Percentiles rank a stretch among this genome's conserved stretches.
phyloP scores from a whole-genome alignment of 2,888 invertebrate genomes.

The Cetonia aurata region DNA sequence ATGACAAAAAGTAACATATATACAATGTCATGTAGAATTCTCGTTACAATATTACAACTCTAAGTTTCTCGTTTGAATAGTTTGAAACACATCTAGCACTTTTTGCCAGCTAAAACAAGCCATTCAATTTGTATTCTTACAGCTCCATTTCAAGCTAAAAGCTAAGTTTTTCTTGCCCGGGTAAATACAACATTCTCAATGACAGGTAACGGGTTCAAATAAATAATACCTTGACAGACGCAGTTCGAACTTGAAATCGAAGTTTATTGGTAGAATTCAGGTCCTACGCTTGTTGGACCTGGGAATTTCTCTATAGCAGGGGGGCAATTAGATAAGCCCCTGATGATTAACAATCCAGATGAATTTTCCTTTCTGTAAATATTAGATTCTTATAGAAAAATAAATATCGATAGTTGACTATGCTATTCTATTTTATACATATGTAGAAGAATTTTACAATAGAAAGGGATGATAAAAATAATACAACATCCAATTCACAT shows the following conservation, averaged over 20 bases:
- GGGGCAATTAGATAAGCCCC: slow-evolving; percentile 43
- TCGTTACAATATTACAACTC: no score
- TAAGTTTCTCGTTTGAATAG: no score
- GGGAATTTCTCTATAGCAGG: slow-evolving; percentile 43
- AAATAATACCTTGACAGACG: slow-evolving; percentile 28
- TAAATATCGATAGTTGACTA: slow-evolving; percentile 5
- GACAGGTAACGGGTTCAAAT: neutral
- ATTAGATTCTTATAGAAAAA: slow-evolving; percentile 28
- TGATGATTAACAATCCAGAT: slow-evolving; percentile 45
- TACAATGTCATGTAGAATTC: no score
- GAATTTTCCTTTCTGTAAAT: slow-evolving; percentile 46
- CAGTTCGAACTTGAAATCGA: slow-evolving; percentile 19
- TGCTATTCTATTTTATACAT: slow-evolving; percentile 26
- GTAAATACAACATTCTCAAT: no score
- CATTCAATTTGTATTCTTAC: no score
- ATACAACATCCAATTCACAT: neutral
- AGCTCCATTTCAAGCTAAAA: no score
- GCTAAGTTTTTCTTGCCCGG: no score
- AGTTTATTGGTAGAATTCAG: slow-evolving; percentile 44
- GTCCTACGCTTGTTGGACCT: slow-evolving; percentile 43
- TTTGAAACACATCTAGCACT: no score
- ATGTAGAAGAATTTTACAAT: slow-evolving; percentile 1
- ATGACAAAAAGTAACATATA: no score
- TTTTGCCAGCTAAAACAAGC: no score
- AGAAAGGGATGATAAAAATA: slow-evolving; percentile 2